A percentile compares a stretch with the other conserved stretches of the same genome.
phyloP scores from a whole-genome alignment of 2,888 invertebrate genomes.

The Caenorhabditis sp. region DNA sequence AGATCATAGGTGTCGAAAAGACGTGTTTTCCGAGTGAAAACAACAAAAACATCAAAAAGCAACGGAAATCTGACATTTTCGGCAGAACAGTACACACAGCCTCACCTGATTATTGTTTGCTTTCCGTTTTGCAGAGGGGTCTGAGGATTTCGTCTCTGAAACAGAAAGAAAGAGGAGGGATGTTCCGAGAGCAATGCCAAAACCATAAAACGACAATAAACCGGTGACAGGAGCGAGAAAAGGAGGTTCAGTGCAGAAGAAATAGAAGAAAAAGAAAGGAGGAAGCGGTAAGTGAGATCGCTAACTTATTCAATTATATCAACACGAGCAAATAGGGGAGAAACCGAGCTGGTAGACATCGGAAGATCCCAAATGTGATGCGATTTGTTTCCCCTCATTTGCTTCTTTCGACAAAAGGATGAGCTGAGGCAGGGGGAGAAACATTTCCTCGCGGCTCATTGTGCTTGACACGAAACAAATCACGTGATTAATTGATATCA shows the following conservation, averaged over 20 bases:
- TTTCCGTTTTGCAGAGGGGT: too few relatives aligned
- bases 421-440: background rate
- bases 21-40: too few relatives aligned
- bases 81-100: too few relatives aligned
- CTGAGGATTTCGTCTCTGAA: too few relatives aligned
- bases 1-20: too few relatives aligned
- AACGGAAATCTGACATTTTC: too few relatives aligned
- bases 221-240: conserved; percentile 9
- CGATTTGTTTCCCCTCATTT: too few relatives aligned
- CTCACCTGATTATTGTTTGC: too few relatives aligned
- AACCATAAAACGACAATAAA: conserved; percentile 12
- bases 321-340: background rate
- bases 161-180: background rate
- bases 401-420: background rate
- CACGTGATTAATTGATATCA: conserved; percentile 16
- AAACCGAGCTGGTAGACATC: background rate
- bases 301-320: conserved; percentile 15
- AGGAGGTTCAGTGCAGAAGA: background rate
- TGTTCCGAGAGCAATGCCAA: conserved; percentile 6
- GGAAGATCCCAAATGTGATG: conserved; percentile 2
- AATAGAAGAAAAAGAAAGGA: background rate
- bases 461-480: conserved; percentile 10
- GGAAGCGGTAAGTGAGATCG: conserved; percentile 12
- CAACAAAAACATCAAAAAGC: too few relatives aligned
- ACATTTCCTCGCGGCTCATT: background rate